Conservation (phyloP, 2,888 invertebrate genomes). For the Nowickia ferox region DNA sequence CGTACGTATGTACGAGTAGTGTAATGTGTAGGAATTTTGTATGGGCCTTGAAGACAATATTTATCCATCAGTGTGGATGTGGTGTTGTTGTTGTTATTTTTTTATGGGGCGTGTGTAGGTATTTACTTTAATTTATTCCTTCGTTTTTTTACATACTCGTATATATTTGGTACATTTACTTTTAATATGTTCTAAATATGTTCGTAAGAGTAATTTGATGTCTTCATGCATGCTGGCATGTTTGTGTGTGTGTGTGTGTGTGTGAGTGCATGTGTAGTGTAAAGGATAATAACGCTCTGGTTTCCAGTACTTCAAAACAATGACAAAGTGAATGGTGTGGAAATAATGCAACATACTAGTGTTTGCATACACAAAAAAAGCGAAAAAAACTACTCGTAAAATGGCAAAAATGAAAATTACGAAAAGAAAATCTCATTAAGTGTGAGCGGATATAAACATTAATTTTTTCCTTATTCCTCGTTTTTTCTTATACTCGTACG, state of each 20-base stretch:
- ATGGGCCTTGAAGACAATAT: constrained; percentile 42
- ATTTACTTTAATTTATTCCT: constrained; percentile 1
- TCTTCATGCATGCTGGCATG: not conserved
- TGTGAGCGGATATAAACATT: constrained; percentile 70
- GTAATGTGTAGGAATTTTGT: constrained; percentile 6
- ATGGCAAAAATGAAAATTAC: constrained; percentile 21
- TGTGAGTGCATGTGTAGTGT: not conserved
- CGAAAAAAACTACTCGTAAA: constrained; percentile 11
- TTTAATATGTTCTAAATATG: constrained; percentile 50
- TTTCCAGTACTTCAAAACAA: constrained; percentile 48
- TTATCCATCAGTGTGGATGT: constrained; percentile 18
- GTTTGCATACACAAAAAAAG: constrained; percentile 19
- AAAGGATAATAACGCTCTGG: constrained; percentile 57
- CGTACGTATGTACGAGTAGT: not conserved
- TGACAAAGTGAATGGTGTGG: constrained; percentile 64
- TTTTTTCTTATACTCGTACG: constrained; percentile 2
- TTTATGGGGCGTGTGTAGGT: not conserved
- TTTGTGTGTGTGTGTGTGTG: not conserved
- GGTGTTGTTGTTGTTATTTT: constrained; percentile 8
- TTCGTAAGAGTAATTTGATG: not conserved
- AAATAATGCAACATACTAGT: constrained; percentile 58
- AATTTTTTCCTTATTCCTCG: constrained; percentile 58
- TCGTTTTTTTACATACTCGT: not conserved
- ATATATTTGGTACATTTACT: constrained; percentile 47
- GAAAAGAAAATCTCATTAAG: constrained; percentile 69